These are phyloP conservation scores for Sycophila sp. DNA, from an alignment of 1,140 invertebrate species.

Conservation along the genomic window DNA sequence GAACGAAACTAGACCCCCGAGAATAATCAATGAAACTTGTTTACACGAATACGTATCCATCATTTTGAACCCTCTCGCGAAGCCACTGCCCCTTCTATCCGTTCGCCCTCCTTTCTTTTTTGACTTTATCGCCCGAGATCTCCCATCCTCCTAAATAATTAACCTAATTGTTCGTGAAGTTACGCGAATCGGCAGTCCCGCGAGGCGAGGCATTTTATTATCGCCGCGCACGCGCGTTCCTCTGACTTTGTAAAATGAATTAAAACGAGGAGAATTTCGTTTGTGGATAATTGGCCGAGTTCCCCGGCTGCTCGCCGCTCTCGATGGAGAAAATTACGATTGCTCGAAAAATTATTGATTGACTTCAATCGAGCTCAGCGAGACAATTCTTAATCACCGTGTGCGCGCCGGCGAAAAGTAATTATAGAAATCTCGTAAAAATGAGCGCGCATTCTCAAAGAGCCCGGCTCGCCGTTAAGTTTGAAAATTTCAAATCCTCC, in stretches of 20 bases:
- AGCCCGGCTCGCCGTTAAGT: no score
- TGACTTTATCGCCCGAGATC: background rate
- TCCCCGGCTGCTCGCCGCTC: no score
- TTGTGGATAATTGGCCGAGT: background rate
- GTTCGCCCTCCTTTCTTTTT: background rate
- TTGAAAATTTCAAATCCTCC: no score
- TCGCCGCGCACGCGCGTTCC: background rate
- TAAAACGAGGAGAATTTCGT: conserved; percentile 10
- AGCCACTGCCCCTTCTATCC: background rate
- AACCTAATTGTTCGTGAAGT: conserved; percentile 52
- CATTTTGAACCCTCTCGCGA: background rate
- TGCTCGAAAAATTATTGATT: no score
- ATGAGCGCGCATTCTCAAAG: no score
- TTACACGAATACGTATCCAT: background rate
- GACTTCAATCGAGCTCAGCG: no score
- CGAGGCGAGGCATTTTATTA: conserved; percentile 13
- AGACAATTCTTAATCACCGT: no score
- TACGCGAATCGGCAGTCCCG: conserved; percentile 28
- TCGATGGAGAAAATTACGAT: no score
- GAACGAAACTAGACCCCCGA: background rate
- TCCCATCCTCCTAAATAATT: conserved; percentile 48
- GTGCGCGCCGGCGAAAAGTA: no score
- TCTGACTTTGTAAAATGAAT: conserved; percentile 11
- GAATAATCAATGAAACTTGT: conserved; percentile 4
- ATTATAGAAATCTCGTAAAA: no score